Evolutionary conservation across 2,113 vertebrate species (phyloP), one percentile per base, ranked within the genome.

Genomic region (Macroglossus sobrinus): DNA sequence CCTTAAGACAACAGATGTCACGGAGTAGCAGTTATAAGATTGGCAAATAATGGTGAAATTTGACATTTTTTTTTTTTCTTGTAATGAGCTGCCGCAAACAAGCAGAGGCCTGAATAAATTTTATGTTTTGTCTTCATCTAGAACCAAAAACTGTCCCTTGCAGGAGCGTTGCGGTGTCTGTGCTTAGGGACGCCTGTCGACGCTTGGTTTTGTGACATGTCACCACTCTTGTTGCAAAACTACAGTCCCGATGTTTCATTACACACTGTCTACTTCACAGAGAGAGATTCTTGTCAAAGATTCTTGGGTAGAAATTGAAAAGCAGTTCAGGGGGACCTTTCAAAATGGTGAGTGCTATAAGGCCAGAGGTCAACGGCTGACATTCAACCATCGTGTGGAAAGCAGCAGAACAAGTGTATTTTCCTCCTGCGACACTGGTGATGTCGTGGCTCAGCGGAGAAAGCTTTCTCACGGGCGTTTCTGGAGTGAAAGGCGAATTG

Each of bases 161-260:
- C 7, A 79, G 26, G 33, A 50, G 11, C 4, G 19, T 5, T 21
- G n/a, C 38, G 35, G 30, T 18, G 0, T 91, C 14, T 78, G 9
- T 18, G 6, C 24, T 26, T 26, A 8, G 16, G 9, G 14, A 26
- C 15, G 1, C 0, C 40, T 7, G 33, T 22, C 5, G 1, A 12
- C 7, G 16, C 9, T 72, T 66, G 22, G 2, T 26, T 80, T 26
- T 53, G 18, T 45, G 24, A 59, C 28, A 26, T 22, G 45, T 86
- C 21, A 81, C 19, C 4, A 53, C 30, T 59, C 7, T 9, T 7
- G 4, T 9, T 91, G 63, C 22, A 66, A 78, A 68, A 53, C 10
- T 22, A 4, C 24, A 40, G 28, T 47, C 4, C 35, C 55, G 35
- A 63, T 21, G 18, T n/a, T 76, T 55, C 30, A 30, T 35, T 26